Evolutionary conservation across 2,888 invertebrate species (phyloP), one percentile per base, ranked within the genome.

Genomic region (Melieria omissa): DNA sequence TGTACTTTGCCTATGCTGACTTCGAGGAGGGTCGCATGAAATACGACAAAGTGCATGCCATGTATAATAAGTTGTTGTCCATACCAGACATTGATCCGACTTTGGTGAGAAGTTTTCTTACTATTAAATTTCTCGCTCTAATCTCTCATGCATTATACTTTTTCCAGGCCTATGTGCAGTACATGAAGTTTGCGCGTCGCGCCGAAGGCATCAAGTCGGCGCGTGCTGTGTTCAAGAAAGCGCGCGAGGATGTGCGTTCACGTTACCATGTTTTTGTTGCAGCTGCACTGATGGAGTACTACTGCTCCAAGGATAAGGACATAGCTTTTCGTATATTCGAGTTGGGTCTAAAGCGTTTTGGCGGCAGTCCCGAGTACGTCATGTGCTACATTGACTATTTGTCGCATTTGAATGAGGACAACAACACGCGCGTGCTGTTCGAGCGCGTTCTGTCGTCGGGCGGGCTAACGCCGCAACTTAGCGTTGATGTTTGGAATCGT

Each of bases 201-300:
- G 97, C 98, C 0, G 99, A 99, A 86, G 99, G 99, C 42, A 99
- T 99, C 77, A 98, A 98, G 87, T 94, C 98, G 0, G 98, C 99
- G 0, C 89, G 99, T 80, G 92, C 92, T 0, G 95, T 99, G 12
- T 99, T 99, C 86, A 98, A 98, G 85, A 90, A 95, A 77, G 98
- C 98, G 0, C 89, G 99, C 41, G 98, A 99, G 84, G 99, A 99
- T 85, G 86, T 79, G 75, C 90, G 93, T 49, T 92, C 93, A 0
- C 92, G 92, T 3, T 96, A 95, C 88, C 98, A 99, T 87, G 95
- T 99, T 58, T 99, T 95, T 87, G 97, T 98, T 0, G 94, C 98
- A 0, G 98, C 99, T 0, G 98, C 99, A 0, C 89, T 98, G 0
- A 99, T 99, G 98, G 99, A 99, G 87, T 99, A 99, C 86, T 99